Evolutionary conservation across 1,140 invertebrate genomes (phyloP).

Genomic region (Capitella teleta): DNA sequence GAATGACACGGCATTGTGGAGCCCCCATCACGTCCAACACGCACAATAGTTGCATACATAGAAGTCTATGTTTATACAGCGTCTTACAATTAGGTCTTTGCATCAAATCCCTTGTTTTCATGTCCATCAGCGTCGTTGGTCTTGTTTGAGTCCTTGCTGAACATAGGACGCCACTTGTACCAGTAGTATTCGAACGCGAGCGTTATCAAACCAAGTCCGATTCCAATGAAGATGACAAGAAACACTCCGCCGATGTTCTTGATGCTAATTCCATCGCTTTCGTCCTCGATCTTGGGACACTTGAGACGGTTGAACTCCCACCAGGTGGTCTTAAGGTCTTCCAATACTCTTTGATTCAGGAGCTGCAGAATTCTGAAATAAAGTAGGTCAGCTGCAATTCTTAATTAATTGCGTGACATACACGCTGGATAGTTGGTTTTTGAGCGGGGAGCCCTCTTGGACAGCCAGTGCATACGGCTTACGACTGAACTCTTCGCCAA

Average conservation of each 20-base stretch:
- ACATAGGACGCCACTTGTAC: constrained; percentile 47
- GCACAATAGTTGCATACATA: not conserved
- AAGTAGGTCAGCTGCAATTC: not conserved
- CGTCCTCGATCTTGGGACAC: constrained; percentile 79
- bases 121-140: not conserved
- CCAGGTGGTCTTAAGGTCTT: constrained; percentile 89
- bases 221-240: constrained; percentile 48
- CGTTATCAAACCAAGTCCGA: constrained; percentile 59
- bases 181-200: constrained; percentile 92
- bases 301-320: constrained; percentile 56
- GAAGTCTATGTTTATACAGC: not conserved
- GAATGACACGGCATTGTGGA: not conserved
- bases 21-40: not conserved
- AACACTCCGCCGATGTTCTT: constrained; percentile 95
- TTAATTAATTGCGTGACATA: constrained; percentile 34
- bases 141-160: not conserved
- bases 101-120: not conserved
- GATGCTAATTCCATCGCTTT: constrained; percentile 91
- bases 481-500: constrained; percentile 88
- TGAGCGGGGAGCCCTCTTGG: constrained; percentile 81
- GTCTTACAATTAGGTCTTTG: not conserved
- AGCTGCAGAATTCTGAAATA: constrained; percentile 70
- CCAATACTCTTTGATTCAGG: constrained; percentile 79
- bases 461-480: constrained; percentile 95
- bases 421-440: constrained; percentile 44